A percentile compares a stretch with the other conserved stretches of the same genome.
Conservation (phyloP, 1,140 invertebrate species). For the Papilio xuthus region DNA sequence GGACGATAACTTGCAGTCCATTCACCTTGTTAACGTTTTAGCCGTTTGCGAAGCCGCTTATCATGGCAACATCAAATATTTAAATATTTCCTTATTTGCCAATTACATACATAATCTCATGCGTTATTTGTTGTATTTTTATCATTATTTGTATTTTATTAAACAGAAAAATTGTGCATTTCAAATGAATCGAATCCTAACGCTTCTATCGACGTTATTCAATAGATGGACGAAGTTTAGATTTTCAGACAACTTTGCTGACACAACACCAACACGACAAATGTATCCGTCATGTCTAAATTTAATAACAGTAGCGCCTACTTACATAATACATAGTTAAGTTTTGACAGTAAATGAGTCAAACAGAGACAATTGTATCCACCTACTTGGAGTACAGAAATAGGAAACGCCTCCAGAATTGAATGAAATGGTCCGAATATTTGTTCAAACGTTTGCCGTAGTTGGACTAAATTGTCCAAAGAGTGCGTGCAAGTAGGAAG, state of each 20-base stretch:
- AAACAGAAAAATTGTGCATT: too few species aligned
- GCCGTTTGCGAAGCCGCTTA: constrained; percentile 6
- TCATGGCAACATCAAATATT: constrained; percentile 8
- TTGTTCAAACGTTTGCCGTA: constrained; percentile 44
- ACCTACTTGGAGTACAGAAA: constrained; percentile 45
- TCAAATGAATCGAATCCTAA: too few species aligned
- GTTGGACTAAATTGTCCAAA: constrained; percentile 58
- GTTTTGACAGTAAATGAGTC: not conserved
- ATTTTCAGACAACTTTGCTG: not conserved
- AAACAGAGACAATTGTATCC: constrained; percentile 25
- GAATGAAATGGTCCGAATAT: constrained; percentile 45
- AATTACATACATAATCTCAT: not conserved
- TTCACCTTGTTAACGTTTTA: constrained; percentile 8
- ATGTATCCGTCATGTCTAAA: not conserved
- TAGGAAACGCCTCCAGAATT: constrained; percentile 58
- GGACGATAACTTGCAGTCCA: constrained; percentile 13
- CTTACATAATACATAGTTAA: not conserved
- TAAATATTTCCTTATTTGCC: constrained; percentile 10
- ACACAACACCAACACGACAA: not conserved
- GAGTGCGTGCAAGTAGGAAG: constrained; percentile 59
- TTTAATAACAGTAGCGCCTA: not conserved
- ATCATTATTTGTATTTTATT: not conserved
- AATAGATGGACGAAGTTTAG: not conserved
- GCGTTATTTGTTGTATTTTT: not conserved
- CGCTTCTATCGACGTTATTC: not conserved